Conservation (phyloP, 2,797 vertebrate species). For the Urophycis tenuis region DNA sequence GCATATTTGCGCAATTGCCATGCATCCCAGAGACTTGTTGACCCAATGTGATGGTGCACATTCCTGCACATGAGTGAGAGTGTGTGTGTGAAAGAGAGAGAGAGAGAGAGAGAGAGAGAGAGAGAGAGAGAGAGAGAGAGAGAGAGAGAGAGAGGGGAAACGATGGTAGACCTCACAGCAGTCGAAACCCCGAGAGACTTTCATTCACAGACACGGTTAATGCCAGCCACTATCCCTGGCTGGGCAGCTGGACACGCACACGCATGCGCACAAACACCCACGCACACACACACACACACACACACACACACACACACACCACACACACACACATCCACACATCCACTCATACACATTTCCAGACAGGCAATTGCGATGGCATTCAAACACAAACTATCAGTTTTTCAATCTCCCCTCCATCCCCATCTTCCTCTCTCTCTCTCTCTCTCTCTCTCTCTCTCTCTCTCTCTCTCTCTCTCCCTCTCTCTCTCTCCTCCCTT, state of each 20-base stretch:
- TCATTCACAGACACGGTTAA: neutral
- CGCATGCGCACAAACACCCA: neutral
- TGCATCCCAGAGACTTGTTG: neutral
- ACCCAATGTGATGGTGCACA: neutral
- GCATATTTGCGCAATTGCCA: neutral
- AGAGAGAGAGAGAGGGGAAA: neutral
- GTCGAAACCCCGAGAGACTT: neutral
- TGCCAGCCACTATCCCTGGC: neutral
- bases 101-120: slow-evolving; percentile 16
- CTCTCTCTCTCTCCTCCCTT: slow-evolving; percentile 9
- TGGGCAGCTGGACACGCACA: neutral
- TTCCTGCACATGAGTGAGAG: slow-evolving; percentile 9
- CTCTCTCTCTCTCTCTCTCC: neutral
- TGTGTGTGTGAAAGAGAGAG: slow-evolving; percentile 34
- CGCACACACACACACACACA: neutral
- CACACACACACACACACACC: neutral
- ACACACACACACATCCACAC: slow-evolving; percentile 1
- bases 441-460: neutral
- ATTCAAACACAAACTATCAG: neutral
- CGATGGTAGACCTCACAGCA: neutral
- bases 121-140: slow-evolving; percentile 7
- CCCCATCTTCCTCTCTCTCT: neutral
- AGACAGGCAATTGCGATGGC: neutral
- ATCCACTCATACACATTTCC: neutral
- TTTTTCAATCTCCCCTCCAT: slow-evolving; percentile 3